Base-by-base conservation (phyloP, 2,888 invertebrate genomes). In the Eupithecia inturbata region DNA sequence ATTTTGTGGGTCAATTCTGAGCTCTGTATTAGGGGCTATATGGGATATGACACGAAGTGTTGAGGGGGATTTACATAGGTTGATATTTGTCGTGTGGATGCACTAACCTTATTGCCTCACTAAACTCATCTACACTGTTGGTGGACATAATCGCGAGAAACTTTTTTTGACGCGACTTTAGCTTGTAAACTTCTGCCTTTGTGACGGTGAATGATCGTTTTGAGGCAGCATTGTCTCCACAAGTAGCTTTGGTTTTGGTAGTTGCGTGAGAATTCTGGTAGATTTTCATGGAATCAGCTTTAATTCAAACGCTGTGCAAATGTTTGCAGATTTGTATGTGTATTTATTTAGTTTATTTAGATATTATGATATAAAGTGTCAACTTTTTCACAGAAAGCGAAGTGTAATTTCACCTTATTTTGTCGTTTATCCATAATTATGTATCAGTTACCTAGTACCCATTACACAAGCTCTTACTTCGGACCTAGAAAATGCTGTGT, bases 1-100 rank as follows among this genome's bases (percentile, higher is more conserved):
- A 63, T 72, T 75, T 70, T 70, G 75, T 36, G 64, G 68, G 71
- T 74, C 57, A 67, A 74, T 78, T 78, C 45, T 71, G 63, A 57
- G 71, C 74, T 72, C 57, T 78, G 22, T 62, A 53, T 71, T 72
- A 72, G 53, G 70, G 72, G 66, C 67, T 45, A 72, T 64, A 39
- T n/a, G n/a, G 68, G 60, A 64, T 73, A 39, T 33, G 57, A 57
- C 68, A 63, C 36, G 68, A 53, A 28, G 68, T 72, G 19, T 26
- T 66, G 26, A 22, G 66, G 5, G 66, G 26, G 66, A 66, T 66
- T 66, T 66, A 66, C 66, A 66, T 39, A 26, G 36, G 66, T 36
- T 26, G 39, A 66, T 66, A 41, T 31, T 36, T 26, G n/a, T n/a
- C 5, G 66, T 36, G 26, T 22, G n/a, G 36, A 39, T 53, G 53